Evolutionary conservation across 2,113 vertebrate species (phyloP), one percentile per base, ranked within the genome.

Genomic region (Microtus oregoni): DNA sequence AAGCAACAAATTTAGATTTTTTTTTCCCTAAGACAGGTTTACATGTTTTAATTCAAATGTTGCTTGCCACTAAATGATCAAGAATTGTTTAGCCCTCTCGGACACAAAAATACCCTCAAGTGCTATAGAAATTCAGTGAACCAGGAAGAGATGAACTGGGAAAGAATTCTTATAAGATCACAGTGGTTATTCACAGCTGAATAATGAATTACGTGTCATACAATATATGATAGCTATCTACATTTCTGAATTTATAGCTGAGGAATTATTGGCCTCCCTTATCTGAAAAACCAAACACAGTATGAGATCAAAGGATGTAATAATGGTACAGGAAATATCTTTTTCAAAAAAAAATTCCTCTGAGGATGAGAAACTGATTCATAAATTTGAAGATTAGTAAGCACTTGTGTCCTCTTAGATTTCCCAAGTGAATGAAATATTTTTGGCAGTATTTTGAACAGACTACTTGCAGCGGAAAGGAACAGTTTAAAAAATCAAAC

Each of bases 251-350:
- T 97, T 98, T 98, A 98, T 97, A 98, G 97, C 97, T 97, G 92
- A 83, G 41, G 97, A 98, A 96, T 98, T 99, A 98, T 97, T 98
- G 97, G 97, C 87, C 96, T 98, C 41, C 30, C 97, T 98, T 98
- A 98, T 98, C 98, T 98, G 87, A 97, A 98, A 97, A 96, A 91
- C 65, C 89, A 95, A 97, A 97, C 94, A 96, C 78, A 96, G 94
- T 52, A 12, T 81, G 95, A 98, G 98, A 98, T 99, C 98, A 99
- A 98, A 99, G 98, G 95, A 98, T 30, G 88, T 94, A 98, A 98
- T 98, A 98, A 98, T 96, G 97, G 95, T 96, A 47, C 95, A 98
- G 98, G 98, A 98, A 98, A 97, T 88, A 98, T 96, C 95, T 94
- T 88, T 35, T 63, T 65, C 58, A 97, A 58, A 58, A 95, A 95